Evolutionary conservation across 2,888 invertebrate species (phyloP), one percentile per base, ranked within the genome.

Genomic region (Eilema caniola): DNA sequence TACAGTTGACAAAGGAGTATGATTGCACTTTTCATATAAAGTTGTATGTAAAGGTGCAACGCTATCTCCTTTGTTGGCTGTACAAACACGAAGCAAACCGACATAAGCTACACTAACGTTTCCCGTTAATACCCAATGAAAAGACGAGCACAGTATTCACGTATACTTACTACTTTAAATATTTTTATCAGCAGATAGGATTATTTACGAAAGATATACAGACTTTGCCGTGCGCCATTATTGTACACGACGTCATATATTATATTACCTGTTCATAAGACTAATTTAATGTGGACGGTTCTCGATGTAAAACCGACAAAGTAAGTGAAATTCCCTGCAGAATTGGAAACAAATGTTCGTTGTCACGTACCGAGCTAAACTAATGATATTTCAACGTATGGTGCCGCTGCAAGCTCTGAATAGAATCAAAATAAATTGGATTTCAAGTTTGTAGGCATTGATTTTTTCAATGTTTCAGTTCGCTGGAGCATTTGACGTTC

Each of bases 261-360:
- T 11, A 16, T 10, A 41, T 41, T 24, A 11, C 24, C 24, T 25
- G 16, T 41, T 62, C 25, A 20, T 20, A 11, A 25, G 24, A 20
- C 25, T 56, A 28, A 47, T 47, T 28, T 28, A 64, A 28, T 53
- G 25, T 53, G n/a, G 4, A 37, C 33, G 23, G n/a, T 28, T n/a
- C 63, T 47, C 47, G 2, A 53, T 53, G 53, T 62, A 62, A 7
- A 47, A 64, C 28, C n/a, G 16, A 31, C 16, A n/a, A 65, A 12
- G 53, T 56, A 75, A 71, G 78, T 73, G 70, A 81, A 86, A 83
- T 78, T 69, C 83, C 78, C 85, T 59, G 64, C 84, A 84, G 85
- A 79, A 81, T 85, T 78, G 82, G 78, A 84, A 86, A 86, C 85
- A 89, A 87, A 89, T 86, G 87, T 81, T 81, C 73, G 78, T 79